Evolutionary conservation across 2,888 invertebrate species (phyloP).

Genomic region (Tenthredo scrophulariae): DNA sequence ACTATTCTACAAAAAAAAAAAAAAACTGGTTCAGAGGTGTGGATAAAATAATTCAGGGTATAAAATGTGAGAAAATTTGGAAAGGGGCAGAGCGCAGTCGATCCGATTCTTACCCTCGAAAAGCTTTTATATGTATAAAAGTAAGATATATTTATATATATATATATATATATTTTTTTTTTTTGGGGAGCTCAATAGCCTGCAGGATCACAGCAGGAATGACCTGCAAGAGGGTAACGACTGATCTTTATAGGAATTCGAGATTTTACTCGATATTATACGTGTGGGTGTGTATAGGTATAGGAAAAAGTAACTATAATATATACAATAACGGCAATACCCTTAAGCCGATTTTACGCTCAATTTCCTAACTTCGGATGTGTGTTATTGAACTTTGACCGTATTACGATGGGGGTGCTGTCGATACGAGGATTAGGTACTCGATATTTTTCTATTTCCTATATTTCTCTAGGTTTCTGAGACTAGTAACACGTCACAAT

Average conservation of each 20-base stretch:
- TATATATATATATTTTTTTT: not conserved
- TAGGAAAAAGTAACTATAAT: constrained; percentile 22
- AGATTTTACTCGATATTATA: not conserved
- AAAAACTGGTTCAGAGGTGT: not conserved
- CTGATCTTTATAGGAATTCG: constrained; percentile 35
- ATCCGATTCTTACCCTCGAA: constrained; percentile 27
- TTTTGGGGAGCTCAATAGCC: constrained; percentile 10
- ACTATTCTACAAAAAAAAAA: not conserved
- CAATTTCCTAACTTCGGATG: constrained; percentile 17
- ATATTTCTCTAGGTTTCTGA: constrained; percentile 34
- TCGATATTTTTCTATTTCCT: constrained; percentile 40
- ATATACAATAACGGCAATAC: constrained; percentile 43
- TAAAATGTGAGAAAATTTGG: constrained; percentile 8
- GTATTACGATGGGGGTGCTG: not conserved
- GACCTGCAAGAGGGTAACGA: constrained; percentile 25
- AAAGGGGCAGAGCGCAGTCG: not conserved
- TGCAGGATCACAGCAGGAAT: constrained; percentile 5
- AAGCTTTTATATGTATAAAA: constrained; percentile 35
- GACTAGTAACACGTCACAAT: not conserved
- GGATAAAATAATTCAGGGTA: not conserved
- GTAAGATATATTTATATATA: constrained; percentile 10
- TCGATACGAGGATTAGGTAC: constrained; percentile 42
- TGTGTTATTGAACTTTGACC: constrained; percentile 41
- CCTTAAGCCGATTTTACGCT: constrained; percentile 31
- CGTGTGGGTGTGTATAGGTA: not conserved